Conservation (phyloP, 2,113 vertebrate species). For the Eubucco bourcierii region DNA sequence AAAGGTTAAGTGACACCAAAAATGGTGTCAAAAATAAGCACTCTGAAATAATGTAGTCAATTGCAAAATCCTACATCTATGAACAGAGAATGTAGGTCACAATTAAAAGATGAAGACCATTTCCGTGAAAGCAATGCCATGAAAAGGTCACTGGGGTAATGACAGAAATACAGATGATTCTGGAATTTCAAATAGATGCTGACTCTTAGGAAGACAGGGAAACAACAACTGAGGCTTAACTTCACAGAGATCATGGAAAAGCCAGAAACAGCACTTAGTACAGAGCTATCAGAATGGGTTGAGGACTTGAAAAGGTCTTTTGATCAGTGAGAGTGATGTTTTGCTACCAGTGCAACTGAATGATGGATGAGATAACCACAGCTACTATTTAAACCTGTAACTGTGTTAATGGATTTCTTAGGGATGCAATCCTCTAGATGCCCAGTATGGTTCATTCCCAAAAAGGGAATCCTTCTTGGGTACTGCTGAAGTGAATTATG, state of each 20-base stretch:
- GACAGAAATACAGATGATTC: background rate
- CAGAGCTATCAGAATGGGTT: background rate
- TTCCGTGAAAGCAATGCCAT: background rate
- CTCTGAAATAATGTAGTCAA: background rate
- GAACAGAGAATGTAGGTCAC: background rate
- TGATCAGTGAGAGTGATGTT: background rate
- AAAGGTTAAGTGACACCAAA: background rate
- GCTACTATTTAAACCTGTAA: background rate
- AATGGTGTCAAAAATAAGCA: background rate
- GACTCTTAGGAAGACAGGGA: background rate
- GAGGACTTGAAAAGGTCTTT: slow-evolving; percentile 12
- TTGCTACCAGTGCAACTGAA: slow-evolving; percentile 1
- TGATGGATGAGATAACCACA: background rate
- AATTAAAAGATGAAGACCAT: background rate
- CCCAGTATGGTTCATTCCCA: background rate
- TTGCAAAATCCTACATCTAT: background rate
- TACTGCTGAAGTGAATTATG: background rate
- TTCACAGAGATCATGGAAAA: background rate
- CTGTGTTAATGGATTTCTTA: background rate
- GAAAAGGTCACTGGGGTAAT: background rate
- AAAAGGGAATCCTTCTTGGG: background rate
- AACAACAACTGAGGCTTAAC: background rate
- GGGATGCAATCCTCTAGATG: background rate
- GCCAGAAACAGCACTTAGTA: slow-evolving; percentile 3
- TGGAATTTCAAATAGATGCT: background rate